These are phyloP conservation scores for Xyrichtys novacula DNA, from an alignment of 2,797 vertebrate species.

Conservation along the genomic window DNA sequence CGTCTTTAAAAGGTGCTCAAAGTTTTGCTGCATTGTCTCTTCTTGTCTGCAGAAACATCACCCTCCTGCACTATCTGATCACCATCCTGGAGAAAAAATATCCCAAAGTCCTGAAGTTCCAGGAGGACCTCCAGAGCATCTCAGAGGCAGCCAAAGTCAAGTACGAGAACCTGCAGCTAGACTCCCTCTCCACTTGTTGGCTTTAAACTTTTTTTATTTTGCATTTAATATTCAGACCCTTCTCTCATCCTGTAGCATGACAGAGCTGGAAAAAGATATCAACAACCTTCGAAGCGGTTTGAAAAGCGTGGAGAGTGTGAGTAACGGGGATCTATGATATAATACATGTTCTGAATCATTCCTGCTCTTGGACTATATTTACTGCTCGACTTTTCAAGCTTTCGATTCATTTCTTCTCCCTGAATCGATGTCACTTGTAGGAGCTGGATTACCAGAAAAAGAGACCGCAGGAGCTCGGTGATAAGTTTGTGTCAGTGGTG, in stretches of 20 bases:
- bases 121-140: constrained; percentile 91
- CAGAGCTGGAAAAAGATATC: constrained; percentile 97
- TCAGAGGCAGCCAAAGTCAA: constrained; percentile 97
- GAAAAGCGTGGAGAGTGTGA: constrained; percentile 95
- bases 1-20: constrained; percentile 14
- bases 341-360: not conserved
- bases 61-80: constrained; percentile 98
- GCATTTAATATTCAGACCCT: not conserved
- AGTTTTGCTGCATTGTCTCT: too few species aligned
- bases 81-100: constrained; percentile 98
- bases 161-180: constrained; percentile 80
- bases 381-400: not conserved
- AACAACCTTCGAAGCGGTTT: constrained; percentile 93
- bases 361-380: not conserved
- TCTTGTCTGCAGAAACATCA: constrained; percentile 90
- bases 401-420: not conserved
- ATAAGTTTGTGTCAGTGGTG: constrained; percentile 98
- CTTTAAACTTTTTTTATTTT: not conserved
- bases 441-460: constrained; percentile 96
- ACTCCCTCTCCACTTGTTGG: not conserved
- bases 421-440: constrained; percentile 68
- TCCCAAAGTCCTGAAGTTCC: constrained; percentile 92
- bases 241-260: constrained; percentile 90
- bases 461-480: constrained; percentile 87
- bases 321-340: constrained; percentile 64